phyloP scores from a whole-genome alignment of 2,113 vertebrate genomes.

The Calidris pygmaea region DNA sequence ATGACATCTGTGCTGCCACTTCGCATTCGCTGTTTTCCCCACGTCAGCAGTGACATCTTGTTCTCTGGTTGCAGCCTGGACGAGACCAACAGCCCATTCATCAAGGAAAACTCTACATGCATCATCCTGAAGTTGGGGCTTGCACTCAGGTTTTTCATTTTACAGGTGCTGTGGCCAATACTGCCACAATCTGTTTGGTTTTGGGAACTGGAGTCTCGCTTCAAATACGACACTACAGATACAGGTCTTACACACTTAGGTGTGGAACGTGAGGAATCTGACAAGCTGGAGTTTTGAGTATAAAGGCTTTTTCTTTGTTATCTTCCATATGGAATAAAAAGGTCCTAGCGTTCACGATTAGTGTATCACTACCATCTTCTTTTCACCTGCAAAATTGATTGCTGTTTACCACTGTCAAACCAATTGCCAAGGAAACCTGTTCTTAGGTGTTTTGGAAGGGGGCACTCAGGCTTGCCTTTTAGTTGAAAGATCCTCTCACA shows the following conservation, averaged over 20 bases:
- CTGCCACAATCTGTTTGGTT: not conserved
- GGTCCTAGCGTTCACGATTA: no score
- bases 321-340: not conserved
- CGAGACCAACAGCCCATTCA: not conserved
- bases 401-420: not conserved
- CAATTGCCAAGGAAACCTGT: not conserved
- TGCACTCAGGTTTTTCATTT: not conserved
- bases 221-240: not conserved
- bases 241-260: not conserved
- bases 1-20: not conserved
- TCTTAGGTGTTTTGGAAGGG: not conserved
- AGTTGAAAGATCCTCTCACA: not conserved
- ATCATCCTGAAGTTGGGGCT: not conserved
- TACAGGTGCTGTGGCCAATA: not conserved
- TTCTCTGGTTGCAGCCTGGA: not conserved
- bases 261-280: not conserved
- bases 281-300: not conserved
- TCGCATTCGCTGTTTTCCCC: not conserved
- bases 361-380: not conserved
- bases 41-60: not conserved
- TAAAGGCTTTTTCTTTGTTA: not conserved
- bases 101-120: fast-evolving
- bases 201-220: not conserved
- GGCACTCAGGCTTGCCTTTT: not conserved
- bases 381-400: not conserved